These are phyloP conservation scores for Lissonota sp. DNA, from an alignment of 2,888 invertebrate species.

Conservation along the genomic window DNA sequence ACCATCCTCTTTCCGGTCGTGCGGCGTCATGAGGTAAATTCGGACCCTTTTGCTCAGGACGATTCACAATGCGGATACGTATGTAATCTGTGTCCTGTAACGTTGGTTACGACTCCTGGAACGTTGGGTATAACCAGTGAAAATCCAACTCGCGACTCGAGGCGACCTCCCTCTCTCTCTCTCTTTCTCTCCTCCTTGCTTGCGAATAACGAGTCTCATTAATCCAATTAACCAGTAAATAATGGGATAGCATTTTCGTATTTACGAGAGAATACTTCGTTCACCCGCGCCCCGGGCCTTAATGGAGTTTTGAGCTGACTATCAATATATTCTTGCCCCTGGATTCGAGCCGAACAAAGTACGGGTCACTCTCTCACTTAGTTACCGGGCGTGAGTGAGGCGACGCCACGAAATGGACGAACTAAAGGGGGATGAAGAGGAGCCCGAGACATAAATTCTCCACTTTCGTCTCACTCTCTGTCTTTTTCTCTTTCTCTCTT, in stretches of 20 bases:
- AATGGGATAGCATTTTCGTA: conserved; percentile 84
- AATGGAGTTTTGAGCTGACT: conserved; percentile 84
- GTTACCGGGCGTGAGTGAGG: too few relatives aligned
- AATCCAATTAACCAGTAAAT: conserved; percentile 84
- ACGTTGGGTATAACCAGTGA: conserved; percentile 50
- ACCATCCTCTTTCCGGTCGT: too few relatives aligned
- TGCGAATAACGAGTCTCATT: conserved; percentile 84
- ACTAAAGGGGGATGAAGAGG: conserved; percentile 55
- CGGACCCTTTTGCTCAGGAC: conserved; percentile 47
- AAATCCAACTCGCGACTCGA: conserved; percentile 59
- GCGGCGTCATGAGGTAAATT: conserved; percentile 59
- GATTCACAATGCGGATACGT: conserved; percentile 1
- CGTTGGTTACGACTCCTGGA: conserved; percentile 47
- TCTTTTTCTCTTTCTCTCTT: conserved; percentile 29
- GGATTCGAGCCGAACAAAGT: conserved; percentile 76
- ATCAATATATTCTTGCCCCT: conserved; percentile 82
- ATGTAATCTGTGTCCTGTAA: conserved; percentile 18
- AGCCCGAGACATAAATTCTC: conserved; percentile 73
- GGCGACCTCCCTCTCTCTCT: conserved; percentile 55
- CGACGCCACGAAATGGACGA: conserved; percentile 55
- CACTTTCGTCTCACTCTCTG: conserved; percentile 51
- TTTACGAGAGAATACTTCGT: conserved; percentile 82
- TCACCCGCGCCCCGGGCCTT: conserved; percentile 77
- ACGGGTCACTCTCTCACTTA: conserved; percentile 83
- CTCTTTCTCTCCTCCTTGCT: too few relatives aligned